Conservation (phyloP, 53 echinoderm and acorn worm species). For the Crossaster papposus region DNA sequence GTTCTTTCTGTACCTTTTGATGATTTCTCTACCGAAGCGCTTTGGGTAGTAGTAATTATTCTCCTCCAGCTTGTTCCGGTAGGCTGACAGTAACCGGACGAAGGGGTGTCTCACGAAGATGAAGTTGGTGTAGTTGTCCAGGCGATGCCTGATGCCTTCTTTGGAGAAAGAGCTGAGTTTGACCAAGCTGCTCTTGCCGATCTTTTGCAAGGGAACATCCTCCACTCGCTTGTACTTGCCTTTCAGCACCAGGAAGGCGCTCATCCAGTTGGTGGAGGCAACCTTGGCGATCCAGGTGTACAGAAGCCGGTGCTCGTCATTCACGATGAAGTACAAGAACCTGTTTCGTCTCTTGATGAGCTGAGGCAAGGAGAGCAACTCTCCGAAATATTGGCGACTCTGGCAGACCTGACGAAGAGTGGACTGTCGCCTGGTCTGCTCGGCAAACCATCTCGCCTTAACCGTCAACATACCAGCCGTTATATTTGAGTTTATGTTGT, state of each 20-base stretch:
- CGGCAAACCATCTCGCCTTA: neutral
- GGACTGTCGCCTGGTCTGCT: neutral
- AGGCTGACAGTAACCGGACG: slow-evolving; percentile 66
- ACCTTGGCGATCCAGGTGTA: slow-evolving; percentile 70
- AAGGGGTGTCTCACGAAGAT: slow-evolving; percentile 75
- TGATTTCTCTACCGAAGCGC: slow-evolving; percentile 37
- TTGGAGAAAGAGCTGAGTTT: slow-evolving; percentile 48
- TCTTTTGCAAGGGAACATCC: slow-evolving; percentile 54
- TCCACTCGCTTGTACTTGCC: slow-evolving; percentile 35
- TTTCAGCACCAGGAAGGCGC: slow-evolving; percentile 38
- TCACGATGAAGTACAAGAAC: slow-evolving; percentile 66
- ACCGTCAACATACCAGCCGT: too few species aligned
- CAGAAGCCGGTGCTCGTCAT: slow-evolving; percentile 59
- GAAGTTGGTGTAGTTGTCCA: slow-evolving; percentile 67
- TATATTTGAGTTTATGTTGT: too few species aligned
- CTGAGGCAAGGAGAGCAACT: neutral
- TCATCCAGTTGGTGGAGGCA: slow-evolving; percentile 74
- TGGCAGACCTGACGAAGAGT: neutral
- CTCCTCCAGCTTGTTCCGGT: slow-evolving; percentile 63
- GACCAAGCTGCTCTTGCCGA: slow-evolving; percentile 60
- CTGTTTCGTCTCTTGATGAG: slow-evolving; percentile 52
- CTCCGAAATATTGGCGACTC: neutral
- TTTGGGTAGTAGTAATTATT: slow-evolving; percentile 53
- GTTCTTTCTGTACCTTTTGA: slow-evolving; percentile 46
- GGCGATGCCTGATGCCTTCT: slow-evolving; percentile 56